Evolutionary conservation across 2,888 invertebrate genomes (phyloP).

Genomic region (Oasisia sp.): DNA sequence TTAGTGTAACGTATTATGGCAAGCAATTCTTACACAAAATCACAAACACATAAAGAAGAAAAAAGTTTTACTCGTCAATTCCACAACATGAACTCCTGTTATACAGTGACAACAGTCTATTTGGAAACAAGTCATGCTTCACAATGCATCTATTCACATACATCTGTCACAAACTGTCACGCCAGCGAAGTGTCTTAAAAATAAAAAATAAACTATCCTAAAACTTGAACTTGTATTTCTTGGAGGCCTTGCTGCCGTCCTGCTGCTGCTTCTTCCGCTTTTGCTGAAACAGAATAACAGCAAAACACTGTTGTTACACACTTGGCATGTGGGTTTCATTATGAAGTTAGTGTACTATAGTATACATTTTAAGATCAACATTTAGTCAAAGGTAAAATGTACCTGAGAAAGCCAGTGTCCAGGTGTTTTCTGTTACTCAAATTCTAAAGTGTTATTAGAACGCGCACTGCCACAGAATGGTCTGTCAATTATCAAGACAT

Average conservation of each 20-base stretch:
- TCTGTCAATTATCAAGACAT: too few species aligned
- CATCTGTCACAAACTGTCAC: neutral
- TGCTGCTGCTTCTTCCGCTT: constrained; percentile 88
- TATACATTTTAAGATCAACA: too few species aligned
- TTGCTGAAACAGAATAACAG: constrained; percentile 66
- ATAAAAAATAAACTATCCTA: constrained; percentile 61
- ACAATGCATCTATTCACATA: neutral
- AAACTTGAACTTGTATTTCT: constrained; percentile 99
- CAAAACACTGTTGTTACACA: neutral
- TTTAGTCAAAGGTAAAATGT: too few species aligned
- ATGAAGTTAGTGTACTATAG: neutral
- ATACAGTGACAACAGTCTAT: neutral
- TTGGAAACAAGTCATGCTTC: neutral
- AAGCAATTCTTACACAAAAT: neutral
- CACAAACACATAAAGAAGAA: neutral
- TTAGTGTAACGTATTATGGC: too few species aligned
- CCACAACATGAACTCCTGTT: neutral
- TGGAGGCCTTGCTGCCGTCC: constrained; percentile 85
- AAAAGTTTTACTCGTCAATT: neutral
- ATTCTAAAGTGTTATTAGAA: too few species aligned
- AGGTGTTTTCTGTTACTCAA: too few species aligned
- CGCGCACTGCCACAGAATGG: too few species aligned
- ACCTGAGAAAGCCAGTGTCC: too few species aligned
- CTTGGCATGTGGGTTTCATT: neutral
- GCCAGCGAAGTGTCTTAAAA: neutral